Evolutionary conservation across 2,888 invertebrate species (phyloP), one percentile per base, ranked within the genome.

Genomic region (Vandiemenella viatica): DNA sequence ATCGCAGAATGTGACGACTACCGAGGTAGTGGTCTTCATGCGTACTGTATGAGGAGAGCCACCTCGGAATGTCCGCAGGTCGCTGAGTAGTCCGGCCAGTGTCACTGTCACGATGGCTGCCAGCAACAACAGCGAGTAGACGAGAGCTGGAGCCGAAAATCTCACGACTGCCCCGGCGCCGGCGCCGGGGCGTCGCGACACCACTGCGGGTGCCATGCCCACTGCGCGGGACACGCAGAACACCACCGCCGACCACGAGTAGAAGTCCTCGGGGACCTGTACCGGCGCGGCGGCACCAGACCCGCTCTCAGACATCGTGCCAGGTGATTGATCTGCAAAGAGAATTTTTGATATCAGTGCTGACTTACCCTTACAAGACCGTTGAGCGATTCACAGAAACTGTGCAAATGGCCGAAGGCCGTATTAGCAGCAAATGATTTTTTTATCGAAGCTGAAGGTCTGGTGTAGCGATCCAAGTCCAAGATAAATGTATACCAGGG

Each of bases 1-100:
- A 53, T 77, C 76, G 51, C 73, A 72, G 16, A 72, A 68, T 0
- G 74, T 75, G 41, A 74, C 74, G 21, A 73, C 70, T 49, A 74
- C 69, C 0, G 75, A 70, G 59, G 74, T 74, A 37, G 67, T 66
- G 2, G 74, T 74, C 5, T 72, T 67, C 66, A 76, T 68, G 17
- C 76, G 67, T 17, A 73, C 73, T n/a, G 32, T 32, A n/a, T n/a
- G n/a, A 13, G 32, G 10, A 3, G 13, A 10, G 3, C 32, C 13
- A 13, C 32, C 32, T 4, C n/a, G n/a, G 21, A 38, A 22, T 40
- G 21, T 41, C 7, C 16, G 17, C 13, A 47, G 17, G 47, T 47
- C 47, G 22, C 17, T 23, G 16, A 26, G n/a, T 5, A 23, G 18
- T 10, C 47, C 47, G 16, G 17, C 8, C 40, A 42, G 19, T 23